phyloP scores from a whole-genome alignment of 2,888 invertebrate species.

The Scaeva pyrastri region DNA sequence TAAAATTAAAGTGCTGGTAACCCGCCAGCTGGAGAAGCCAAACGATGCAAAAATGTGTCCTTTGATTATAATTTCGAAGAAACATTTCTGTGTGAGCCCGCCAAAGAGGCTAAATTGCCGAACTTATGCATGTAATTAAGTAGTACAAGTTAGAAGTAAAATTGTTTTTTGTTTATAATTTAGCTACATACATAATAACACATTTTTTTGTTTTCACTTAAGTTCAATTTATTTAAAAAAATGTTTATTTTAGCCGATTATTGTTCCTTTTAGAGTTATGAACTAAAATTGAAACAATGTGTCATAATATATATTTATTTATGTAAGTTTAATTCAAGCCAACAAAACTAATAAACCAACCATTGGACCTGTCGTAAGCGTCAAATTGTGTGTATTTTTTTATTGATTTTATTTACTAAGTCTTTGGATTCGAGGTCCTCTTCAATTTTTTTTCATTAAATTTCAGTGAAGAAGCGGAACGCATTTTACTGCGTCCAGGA shows the following conservation, averaged over 20 bases:
- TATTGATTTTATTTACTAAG: not conserved
- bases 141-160: conserved; percentile 47
- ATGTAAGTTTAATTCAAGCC: conserved; percentile 26
- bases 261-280: conserved; percentile 19
- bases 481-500: too few species aligned
- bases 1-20: not conserved
- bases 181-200: not conserved
- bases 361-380: conserved; percentile 65
- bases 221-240: not conserved
- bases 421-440: too few species aligned
- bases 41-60: conserved; percentile 17
- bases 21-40: conserved; percentile 39
- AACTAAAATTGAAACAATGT: not conserved
- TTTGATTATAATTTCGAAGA: not conserved
- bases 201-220: not conserved
- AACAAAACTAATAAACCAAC: conserved; percentile 61
- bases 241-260: conserved; percentile 4
- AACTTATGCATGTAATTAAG: conserved; percentile 64
- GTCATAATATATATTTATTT: conserved; percentile 25
- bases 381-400: conserved; percentile 41
- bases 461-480: too few species aligned
- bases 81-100: conserved; percentile 23
- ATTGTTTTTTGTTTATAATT: conserved; percentile 37
- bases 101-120: conserved; percentile 55
- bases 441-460: too few species aligned